Base-by-base conservation (phyloP, 2,113 vertebrate species). In the Pseudopodoces humilis region DNA sequence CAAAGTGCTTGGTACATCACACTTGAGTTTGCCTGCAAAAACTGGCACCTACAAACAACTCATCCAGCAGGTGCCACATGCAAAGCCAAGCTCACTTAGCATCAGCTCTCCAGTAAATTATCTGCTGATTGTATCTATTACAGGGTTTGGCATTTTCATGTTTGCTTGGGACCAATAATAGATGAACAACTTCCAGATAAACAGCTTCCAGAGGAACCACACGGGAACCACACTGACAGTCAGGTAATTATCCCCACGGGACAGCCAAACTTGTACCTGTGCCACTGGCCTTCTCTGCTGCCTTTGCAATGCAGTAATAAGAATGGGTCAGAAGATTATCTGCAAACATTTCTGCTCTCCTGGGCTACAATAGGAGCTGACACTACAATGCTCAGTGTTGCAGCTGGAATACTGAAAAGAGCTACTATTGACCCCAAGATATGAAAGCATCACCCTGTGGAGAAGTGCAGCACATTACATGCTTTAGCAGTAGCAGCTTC, bases 311-410 rank as follows among this genome's bases (percentile, higher is more conserved):
- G 4, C 2, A 28, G 15, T 10, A 25, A 1, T 6, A 41, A 1
- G 11, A 78, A 68, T 0, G 2, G 22, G 18, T 41, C 33, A 31
- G 43, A 68, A 56, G 15, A 82, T 28, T 39, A 59, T 41, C 33
- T 46, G 31, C 41, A 71, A 67, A 87, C 25, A 43, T 27, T 83
- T 50, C 68, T 31, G 24, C 30, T 35, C 43, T 12, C 16, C 31
- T 16, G 14, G 35, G 41, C 28, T 75, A 60, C 37, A 30, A 3
- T 0, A 47, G 33, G 7, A 68, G 53, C 69, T 69, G 31, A 80
- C 56, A 62, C 41, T n/a, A 56, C 58, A 86, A 4, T 1, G 5
- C 70, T 68, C 44, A 71, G 0, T 0, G 0, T 0, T 69, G 16
- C n/a, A 53, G 25, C 4, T 6, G 3, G 15, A 31, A 68, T 31